Conservation (phyloP, 2,888 invertebrate species). For the Maniola hyperantus region DNA sequence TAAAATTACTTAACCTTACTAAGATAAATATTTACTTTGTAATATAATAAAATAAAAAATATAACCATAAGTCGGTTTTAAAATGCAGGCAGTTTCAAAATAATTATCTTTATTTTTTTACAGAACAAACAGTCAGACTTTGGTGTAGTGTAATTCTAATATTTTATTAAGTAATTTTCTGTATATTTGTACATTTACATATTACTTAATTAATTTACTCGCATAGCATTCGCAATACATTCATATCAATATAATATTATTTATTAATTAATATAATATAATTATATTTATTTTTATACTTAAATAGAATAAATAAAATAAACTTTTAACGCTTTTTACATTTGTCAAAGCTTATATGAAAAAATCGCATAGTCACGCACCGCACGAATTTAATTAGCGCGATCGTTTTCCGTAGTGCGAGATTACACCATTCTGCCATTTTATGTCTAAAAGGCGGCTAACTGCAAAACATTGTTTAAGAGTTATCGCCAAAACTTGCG, state of each 20-base stretch:
- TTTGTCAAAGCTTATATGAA: not conserved
- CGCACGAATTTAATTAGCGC: not conserved
- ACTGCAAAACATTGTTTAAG: too few species aligned
- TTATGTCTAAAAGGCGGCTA: too few species aligned
- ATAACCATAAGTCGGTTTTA: not conserved
- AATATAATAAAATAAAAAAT: not conserved
- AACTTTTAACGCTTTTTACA: not conserved
- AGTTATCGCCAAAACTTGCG: too few species aligned
- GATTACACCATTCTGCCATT: not conserved
- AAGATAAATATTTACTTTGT: not conserved
- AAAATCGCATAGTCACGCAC: not conserved
- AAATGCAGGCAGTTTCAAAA: constrained; percentile 5
- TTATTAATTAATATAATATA: too few species aligned
- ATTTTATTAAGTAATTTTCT: constrained; percentile 1
- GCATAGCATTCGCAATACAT: not conserved
- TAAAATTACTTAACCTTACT: not conserved
- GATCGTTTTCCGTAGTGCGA: not conserved
- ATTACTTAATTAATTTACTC: not conserved
- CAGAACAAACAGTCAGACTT: constrained; percentile 14
- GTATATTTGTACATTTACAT: constrained; percentile 6
- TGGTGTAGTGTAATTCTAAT: constrained; percentile 11
- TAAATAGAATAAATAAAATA: not conserved
- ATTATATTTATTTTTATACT: too few species aligned
- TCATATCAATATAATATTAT: not conserved
- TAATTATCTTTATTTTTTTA: constrained; percentile 2